Evolutionary conservation across 2,113 vertebrate genomes (phyloP), one percentile per base, ranked within the genome.

Genomic region (Brachypteracias leptosomus): DNA sequence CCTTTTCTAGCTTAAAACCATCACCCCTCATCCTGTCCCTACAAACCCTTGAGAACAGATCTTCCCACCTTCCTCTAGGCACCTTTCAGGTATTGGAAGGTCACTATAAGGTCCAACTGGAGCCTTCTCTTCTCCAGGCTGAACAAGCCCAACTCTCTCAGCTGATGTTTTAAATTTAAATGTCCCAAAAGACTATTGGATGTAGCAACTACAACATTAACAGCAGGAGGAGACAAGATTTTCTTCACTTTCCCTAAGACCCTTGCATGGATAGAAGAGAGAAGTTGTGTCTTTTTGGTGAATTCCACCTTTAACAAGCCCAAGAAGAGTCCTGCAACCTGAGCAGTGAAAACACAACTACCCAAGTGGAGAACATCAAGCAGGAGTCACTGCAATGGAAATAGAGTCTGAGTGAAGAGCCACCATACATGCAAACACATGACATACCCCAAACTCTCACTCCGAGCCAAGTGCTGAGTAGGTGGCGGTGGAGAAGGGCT

Each of bases 351-450:
- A 84, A 22, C 0, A 0, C 71, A 42, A 80, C 35, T 44, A 18
- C 13, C 8, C 44, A 21, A 0, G 0, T 1, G 3, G 19, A 26
- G n/a, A 67, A 40, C 25, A 63, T n/a, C 21, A 79, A 88, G 40
- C 18, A 75, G 66, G 19, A 83, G 28, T 28, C 58, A 54, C 36
- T 13, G 13, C 31, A 55, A 33, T 4, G 40, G 42, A 74, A 70
- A 84, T 63, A 59, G 83, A 76, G 6, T 38, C 29, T 55, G 28
- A 75, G 35, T 42, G 84, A 76, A 77, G 35, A 80, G 38, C 26
- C 70, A 51, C 38, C 46, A 63, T 38, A 38, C n/a, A 21, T 7
- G 26, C 59, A 66, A 90, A 72, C 51, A 88, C 7, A 63, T 29
- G 6, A 74, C 24, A 79, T 61, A 19, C 7, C 61, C 4, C 16